Evolutionary conservation across 1,140 invertebrate species (phyloP).

Genomic region (Caenorhabditis tropicalis): DNA sequence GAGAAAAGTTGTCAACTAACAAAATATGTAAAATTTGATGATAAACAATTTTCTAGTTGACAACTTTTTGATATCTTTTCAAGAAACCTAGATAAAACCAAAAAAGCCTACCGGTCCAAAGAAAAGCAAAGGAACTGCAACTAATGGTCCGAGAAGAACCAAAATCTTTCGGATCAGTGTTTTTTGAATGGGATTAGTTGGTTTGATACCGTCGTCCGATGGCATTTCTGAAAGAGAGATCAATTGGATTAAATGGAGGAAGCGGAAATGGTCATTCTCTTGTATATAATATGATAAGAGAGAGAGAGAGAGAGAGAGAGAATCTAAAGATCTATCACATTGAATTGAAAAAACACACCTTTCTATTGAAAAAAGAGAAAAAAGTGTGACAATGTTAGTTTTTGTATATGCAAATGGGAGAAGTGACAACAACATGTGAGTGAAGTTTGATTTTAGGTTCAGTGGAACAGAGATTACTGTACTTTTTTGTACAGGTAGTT

Average conservation of each 20-base stretch:
- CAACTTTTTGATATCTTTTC: neutral
- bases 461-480: neutral
- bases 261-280: neutral
- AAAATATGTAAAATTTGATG: no score
- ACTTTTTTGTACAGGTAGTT: no score
- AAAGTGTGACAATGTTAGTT: neutral
- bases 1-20: no score
- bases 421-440: neutral
- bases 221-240: neutral
- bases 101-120: constrained; percentile 47
- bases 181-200: neutral
- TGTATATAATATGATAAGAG: neutral
- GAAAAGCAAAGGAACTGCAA: constrained; percentile 38
- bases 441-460: no score
- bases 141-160: constrained; percentile 20
- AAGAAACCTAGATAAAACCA: no score
- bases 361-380: neutral
- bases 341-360: neutral
- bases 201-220: constrained; percentile 10
- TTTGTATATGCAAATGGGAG: neutral
- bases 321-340: neutral
- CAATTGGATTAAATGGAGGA: neutral
- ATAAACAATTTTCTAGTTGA: no score
- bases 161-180: neutral
- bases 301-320: no score